phyloP scores from a whole-genome alignment of 2,797 vertebrate genomes.

The Antennarius maculatus region DNA sequence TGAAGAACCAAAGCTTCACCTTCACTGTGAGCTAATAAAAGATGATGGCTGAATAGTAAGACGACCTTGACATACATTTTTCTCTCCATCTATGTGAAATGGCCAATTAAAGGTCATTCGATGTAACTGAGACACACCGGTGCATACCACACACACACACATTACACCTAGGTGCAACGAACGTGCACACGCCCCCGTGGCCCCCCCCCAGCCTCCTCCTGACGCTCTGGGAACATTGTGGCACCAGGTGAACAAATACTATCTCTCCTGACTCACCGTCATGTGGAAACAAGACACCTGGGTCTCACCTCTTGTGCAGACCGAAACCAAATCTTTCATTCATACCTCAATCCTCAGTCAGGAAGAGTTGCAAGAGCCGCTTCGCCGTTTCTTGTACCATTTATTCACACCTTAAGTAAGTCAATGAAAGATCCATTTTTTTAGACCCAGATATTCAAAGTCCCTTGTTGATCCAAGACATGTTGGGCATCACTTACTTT shows the following conservation, averaged over 20 bases:
- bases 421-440: no score
- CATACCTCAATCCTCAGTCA: no score
- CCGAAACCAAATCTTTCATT: no score
- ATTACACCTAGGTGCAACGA: constrained; percentile 49
- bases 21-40: no score
- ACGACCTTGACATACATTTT: neutral
- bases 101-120: neutral
- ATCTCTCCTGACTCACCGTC: constrained; percentile 61
- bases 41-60: neutral
- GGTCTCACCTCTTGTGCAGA: constrained; percentile 44
- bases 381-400: no score
- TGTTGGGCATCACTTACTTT: no score
- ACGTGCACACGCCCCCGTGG: constrained; percentile 18
- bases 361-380: no score
- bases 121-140: constrained; percentile 20
- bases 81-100: neutral
- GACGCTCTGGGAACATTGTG: constrained; percentile 63
- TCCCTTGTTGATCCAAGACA: no score
- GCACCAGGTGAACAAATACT: constrained; percentile 67
- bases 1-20: no score
- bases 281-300: constrained; percentile 58
- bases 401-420: no score
- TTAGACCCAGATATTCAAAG: no score
- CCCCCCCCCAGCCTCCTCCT: constrained; percentile 42
- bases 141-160: constrained; percentile 36